Base-by-base conservation (phyloP, 2,797 vertebrate species). In the Lepus oiostolus region DNA sequence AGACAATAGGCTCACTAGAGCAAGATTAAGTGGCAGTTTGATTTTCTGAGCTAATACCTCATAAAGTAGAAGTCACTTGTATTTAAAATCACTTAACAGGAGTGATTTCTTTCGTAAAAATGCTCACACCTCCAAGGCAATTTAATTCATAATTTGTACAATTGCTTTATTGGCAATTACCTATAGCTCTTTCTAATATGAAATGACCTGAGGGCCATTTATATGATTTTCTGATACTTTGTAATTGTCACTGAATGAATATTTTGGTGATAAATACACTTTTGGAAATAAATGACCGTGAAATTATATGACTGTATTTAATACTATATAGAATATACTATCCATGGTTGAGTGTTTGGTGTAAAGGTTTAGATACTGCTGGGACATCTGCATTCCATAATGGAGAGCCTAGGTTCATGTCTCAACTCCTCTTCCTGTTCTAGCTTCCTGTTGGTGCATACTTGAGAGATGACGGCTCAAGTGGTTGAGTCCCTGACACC, bases 1-100 rank as follows among this genome's bases (percentile, higher is more conserved):
- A 96, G 94, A 90, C 72, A 95, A 95, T 50, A 79, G 60, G 2
- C 42, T 97, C 85, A 81, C 58, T 71, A 54, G 80, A 87, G 81
- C 50, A 90, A 90, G 96, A 93, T 91, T 87, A 94, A 95, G 65
- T 93, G 71, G 35, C 77, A 93, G n/a, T 90, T 87, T 95, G 81
- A 95, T 93, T 93, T 90, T 89, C 84, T 85, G 72, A 94, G 72
- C 47, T 93, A 88, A 93, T 94, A 76, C 4, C 26, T 88, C 81
- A 85, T 94, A 94, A 96, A 92, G 88, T 72, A 81, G 62, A 96
- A 97, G 91, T 93, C 63, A 96, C 71, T 85, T 85, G 68, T 32
- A 85, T 11, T 95, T 92, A 91, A 32, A 87, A 87, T 89, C 70
- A 94, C 24, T 95, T 95, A 90, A 70, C 32, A 81, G 90, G 6